phyloP scores from a whole-genome alignment of 1,140 invertebrate species.

The Radopholus similis region DNA sequence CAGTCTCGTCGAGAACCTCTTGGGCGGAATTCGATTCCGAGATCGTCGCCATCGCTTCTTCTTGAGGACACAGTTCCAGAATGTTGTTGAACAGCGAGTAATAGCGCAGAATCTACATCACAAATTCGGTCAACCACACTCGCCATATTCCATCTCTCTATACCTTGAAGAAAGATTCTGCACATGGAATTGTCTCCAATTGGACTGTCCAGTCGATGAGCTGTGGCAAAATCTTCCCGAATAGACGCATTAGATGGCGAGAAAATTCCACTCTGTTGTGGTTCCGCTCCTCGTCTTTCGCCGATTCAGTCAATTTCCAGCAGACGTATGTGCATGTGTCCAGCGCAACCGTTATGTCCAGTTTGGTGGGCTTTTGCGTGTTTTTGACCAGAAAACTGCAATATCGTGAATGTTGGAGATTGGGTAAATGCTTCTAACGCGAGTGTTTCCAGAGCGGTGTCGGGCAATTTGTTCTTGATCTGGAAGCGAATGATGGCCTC shows the following conservation, averaged over 20 bases:
- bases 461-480: slow-evolving; percentile 4
- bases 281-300: not conserved
- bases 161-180: slow-evolving; percentile 22
- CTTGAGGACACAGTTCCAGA: slow-evolving; percentile 2
- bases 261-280: not conserved
- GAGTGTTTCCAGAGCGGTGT: not conserved
- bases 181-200: not conserved
- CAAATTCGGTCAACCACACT: not conserved
- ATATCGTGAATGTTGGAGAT: not conserved
- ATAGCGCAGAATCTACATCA: not conserved
- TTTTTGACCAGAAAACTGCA: not conserved
- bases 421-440: not conserved
- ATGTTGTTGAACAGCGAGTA: slow-evolving; percentile 1
- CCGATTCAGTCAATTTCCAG: slow-evolving; percentile 11
- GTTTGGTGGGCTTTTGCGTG: not conserved
- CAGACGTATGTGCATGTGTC: slow-evolving; percentile 15
- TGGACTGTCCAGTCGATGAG: slow-evolving; percentile 24
- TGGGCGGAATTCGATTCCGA: not conserved
- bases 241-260: not conserved
- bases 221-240: slow-evolving; percentile 15
- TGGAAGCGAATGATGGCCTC: slow-evolving; percentile 3
- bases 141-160: too few relatives aligned
- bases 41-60: not conserved
- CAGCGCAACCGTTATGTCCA: not conserved
- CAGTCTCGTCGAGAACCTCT: not conserved